phyloP scores from a whole-genome alignment of 1,140 invertebrate species.

The Pollicipes pollicipes region DNA sequence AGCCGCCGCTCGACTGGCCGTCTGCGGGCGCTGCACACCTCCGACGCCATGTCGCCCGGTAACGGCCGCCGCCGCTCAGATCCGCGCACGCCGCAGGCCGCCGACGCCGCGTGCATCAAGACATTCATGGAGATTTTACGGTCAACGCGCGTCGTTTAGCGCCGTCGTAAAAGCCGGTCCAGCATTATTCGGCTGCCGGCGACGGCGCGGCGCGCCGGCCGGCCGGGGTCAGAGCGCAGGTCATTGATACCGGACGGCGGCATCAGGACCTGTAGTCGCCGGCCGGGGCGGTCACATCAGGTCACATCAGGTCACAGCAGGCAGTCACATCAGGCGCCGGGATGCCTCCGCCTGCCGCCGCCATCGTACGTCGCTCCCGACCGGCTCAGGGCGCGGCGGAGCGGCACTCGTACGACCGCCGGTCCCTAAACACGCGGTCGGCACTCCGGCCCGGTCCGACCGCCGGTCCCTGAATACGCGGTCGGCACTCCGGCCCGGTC shows the following conservation, averaged over 20 bases:
- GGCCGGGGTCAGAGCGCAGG: neutral
- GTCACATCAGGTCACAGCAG: no score
- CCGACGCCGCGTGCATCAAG: no score
- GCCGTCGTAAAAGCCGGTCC: no score
- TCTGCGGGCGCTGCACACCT: no score
- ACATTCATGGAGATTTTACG: neutral
- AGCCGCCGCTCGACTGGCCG: no score
- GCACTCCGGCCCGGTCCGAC: no score
- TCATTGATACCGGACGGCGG: neutral
- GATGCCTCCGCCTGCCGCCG: no score
- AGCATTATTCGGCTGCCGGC: neutral
- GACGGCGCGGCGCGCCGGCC: no score
- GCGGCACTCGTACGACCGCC: neutral
- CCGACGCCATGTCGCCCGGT: no score
- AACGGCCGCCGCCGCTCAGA: neutral
- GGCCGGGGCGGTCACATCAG: no score
- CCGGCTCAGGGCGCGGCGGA: neutral
- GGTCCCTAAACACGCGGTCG: neutral
- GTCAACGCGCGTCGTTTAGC: neutral
- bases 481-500: neutral
- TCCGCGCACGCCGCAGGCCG: neutral
- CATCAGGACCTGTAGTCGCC: neutral
- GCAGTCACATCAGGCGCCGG: no score
- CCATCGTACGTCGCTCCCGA: no score
- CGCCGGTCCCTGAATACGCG: neutral